Evolutionary conservation across 1,140 invertebrate genomes (phyloP), one percentile per base, ranked within the genome.

Genomic region (Paramacrobiotus metropolitanus): DNA sequence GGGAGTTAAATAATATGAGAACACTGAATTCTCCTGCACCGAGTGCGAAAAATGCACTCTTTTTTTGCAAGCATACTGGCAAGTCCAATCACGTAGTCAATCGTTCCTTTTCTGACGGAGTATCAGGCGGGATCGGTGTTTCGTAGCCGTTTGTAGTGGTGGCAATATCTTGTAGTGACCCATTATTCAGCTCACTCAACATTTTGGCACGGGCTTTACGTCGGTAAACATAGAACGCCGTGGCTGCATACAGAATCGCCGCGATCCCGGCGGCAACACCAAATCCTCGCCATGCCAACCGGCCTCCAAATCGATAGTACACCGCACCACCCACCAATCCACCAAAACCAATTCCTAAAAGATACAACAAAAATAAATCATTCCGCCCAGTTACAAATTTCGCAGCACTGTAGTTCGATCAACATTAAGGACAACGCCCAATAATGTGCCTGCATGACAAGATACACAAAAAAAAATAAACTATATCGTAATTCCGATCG

Each of bases 81-180:
- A 40, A n/a, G 34, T n/a, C 34, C 9, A n/a, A 40, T 55, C 48
- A 55, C 15, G 48, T 24, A 28, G 48, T 55, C 15, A 55, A 24
- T 9, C 48, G 48, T 55, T 55, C 48, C 48, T 55, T 55, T 24
- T 55, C 48, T 24, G 48, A 55, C 4, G 48, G 48, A 20, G 48
- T 55, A 28, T 55, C 48, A 24, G 48, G 48, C 15, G 48, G 48
- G 24, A 55, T 55, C 15, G 48, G 48, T 9, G 48, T 55, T 20
- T 15, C 48, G 28, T 55, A 55, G 15, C 48, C 48, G 24, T 4
- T 55, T 9, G 15, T 24, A 15, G 15, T 20, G 48, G 28, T 55
- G 48, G 4, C 28, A 24, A 28, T 55, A 55, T 55, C 28, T 9
- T 55, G 15, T 4, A 55, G 24, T 15, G 48, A 24, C 24, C 15